Conservation (phyloP, 2,797 vertebrate species). For the Naso thynnoides region DNA sequence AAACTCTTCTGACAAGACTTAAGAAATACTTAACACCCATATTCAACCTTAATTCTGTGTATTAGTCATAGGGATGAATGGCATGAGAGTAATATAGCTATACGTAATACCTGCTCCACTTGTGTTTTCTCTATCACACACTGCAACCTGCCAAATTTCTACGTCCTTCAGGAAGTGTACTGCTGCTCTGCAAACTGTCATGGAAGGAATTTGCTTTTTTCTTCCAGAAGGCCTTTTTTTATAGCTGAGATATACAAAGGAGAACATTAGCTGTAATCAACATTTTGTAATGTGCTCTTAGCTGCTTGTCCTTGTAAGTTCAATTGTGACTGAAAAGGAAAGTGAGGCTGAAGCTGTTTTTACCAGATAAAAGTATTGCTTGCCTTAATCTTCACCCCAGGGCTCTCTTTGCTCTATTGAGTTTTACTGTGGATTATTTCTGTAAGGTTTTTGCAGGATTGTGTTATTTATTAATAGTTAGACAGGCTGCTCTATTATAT, state of each 20-base stretch:
- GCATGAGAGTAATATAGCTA: not conserved
- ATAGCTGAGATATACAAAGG: not conserved
- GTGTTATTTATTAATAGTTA: conserved; percentile 2
- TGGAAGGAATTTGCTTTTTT: not conserved
- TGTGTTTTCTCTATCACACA: not conserved
- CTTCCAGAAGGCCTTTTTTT: not conserved
- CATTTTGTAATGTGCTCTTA: not conserved
- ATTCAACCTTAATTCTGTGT: not conserved
- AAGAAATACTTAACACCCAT: not conserved
- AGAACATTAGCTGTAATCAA: not conserved
- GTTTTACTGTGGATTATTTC: not conserved
- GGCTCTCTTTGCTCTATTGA: not conserved
- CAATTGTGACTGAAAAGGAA: not conserved
- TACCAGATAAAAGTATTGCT: conserved; percentile 7
- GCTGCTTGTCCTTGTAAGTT: not conserved
- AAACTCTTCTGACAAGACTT: not conserved
- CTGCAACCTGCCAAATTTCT: not conserved
- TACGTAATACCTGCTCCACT: not conserved
- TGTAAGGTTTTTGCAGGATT: conserved; percentile 9
- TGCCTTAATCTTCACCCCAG: not conserved
- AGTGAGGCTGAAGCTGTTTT: not conserved
- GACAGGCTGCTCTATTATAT: conserved; percentile 1
- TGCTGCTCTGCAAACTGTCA: not conserved
- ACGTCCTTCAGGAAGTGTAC: not conserved
- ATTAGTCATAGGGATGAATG: not conserved